phyloP scores from a whole-genome alignment of 2,113 vertebrate genomes.

The Mesocricetus auratus region DNA sequence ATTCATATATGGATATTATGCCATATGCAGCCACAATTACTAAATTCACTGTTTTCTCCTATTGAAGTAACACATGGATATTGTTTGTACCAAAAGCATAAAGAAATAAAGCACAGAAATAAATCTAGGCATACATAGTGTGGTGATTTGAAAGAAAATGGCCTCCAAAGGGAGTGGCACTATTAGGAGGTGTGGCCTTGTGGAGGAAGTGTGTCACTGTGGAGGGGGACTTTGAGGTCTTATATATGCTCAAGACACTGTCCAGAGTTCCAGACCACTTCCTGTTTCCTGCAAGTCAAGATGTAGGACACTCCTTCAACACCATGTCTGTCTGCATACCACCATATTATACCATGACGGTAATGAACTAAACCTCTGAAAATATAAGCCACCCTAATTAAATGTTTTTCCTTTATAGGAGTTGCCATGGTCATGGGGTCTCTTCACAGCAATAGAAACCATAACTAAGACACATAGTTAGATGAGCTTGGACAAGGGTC shows the following conservation, averaged over 20 bases:
- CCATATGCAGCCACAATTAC: background rate
- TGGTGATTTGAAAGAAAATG: background rate
- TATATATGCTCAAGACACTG: background rate
- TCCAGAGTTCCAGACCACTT: background rate
- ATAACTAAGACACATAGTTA: background rate
- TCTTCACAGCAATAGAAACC: background rate
- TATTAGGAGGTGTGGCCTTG: background rate
- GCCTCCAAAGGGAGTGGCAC: background rate
- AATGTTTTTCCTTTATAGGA: background rate
- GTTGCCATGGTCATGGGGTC: background rate
- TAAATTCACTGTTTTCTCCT: conserved; percentile 25
- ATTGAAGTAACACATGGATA: background rate
- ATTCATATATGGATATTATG: background rate
- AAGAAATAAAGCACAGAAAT: conserved; percentile 2
- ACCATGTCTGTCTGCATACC: background rate
- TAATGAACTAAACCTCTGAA: background rate
- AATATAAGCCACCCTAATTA: background rate
- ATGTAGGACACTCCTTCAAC: background rate
- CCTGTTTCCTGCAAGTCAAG: background rate
- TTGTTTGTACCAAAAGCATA: background rate
- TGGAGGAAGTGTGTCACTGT: background rate
- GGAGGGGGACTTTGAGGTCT: background rate
- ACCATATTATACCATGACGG: background rate
- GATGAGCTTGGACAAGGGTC: background rate
- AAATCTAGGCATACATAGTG: background rate